Conservation (phyloP, 2,888 invertebrate genomes). For the Idaea straminata region DNA sequence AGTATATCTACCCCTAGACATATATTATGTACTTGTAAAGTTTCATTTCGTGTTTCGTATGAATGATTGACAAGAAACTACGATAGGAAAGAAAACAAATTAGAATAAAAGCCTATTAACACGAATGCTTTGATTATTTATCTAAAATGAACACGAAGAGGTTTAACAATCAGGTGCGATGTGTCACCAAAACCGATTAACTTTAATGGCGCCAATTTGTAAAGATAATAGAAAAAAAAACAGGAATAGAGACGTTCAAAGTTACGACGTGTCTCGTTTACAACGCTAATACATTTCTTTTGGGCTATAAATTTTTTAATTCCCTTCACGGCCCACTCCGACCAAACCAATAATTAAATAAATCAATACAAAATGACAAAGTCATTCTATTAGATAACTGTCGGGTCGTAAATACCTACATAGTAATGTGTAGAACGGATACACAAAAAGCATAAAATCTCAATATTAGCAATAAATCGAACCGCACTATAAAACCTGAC, state of each 20-base stretch:
- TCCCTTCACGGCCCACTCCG: constrained; percentile 16
- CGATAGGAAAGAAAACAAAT: background rate
- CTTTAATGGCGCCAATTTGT: constrained; percentile 35
- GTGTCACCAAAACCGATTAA: constrained; percentile 33
- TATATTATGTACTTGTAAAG: too few relatives aligned
- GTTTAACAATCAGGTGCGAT: constrained; percentile 11
- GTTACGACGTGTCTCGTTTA: constrained; percentile 25
- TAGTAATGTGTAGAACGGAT: constrained; percentile 2
- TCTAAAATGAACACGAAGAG: background rate
- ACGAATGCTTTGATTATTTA: background rate
- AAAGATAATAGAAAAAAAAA: constrained; percentile 23
- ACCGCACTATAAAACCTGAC: constrained; percentile 20
- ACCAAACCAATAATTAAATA: constrained; percentile 22
- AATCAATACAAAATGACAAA: constrained; percentile 27
- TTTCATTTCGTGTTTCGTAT: too few relatives aligned
- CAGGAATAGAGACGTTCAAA: constrained; percentile 33
- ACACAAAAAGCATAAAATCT: constrained; percentile 18
- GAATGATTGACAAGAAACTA: background rate
- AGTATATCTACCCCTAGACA: too few relatives aligned
- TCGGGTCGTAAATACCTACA: constrained; percentile 15
- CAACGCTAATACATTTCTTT: constrained; percentile 26
- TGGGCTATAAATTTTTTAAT: constrained; percentile 21
- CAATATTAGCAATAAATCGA: constrained; percentile 20
- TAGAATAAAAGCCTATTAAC: background rate
- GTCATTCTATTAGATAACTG: constrained; percentile 15